phyloP scores from a whole-genome alignment of 2,888 invertebrate genomes.

The Tiphia femorata region DNA sequence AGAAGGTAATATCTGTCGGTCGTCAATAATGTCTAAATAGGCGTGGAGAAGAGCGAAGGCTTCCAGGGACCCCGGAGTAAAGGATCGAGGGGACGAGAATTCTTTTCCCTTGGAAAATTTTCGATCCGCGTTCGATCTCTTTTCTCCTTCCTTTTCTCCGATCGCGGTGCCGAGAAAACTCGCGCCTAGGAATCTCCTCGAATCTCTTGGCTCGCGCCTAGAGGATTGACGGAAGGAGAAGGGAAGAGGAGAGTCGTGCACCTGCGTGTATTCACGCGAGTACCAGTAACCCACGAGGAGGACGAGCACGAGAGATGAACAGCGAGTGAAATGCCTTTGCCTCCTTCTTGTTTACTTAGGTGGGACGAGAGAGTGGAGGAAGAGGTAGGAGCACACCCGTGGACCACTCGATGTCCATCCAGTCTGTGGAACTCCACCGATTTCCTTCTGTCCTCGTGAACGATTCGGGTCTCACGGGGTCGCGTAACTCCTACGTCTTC shows the following conservation, averaged over 20 bases:
- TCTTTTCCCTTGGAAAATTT: no score
- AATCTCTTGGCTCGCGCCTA: background rate
- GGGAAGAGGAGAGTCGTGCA: conserved; percentile 23
- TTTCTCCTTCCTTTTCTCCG: no score
- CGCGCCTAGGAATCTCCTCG: background rate
- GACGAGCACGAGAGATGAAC: background rate
- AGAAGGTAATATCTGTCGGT: no score
- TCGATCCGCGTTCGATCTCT: no score
- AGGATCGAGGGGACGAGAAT: no score
- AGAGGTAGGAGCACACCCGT: no score
- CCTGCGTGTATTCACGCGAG: conserved; percentile 38
- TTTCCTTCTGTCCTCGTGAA: no score
- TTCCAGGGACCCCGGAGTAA: no score
- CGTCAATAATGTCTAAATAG: no score
- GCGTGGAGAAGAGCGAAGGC: no score
- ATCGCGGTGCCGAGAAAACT: background rate
- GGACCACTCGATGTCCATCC: conserved; percentile 44
- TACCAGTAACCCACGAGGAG: conserved; percentile 34
- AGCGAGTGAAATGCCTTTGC: conserved; percentile 30
- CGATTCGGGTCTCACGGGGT: conserved; percentile 33
- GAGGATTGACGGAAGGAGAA: conserved; percentile 4
- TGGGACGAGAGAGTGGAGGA: conserved; percentile 37
- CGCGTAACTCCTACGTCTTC: conserved; percentile 6
- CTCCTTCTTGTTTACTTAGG: conserved; percentile 46
- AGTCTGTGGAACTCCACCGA: conserved; percentile 38